A percentile compares a stretch with the other conserved stretches of the same genome.
These are phyloP conservation scores for Melanchra persicariae DNA, from an alignment of 2,888 invertebrate species.

Conservation along the genomic window DNA sequence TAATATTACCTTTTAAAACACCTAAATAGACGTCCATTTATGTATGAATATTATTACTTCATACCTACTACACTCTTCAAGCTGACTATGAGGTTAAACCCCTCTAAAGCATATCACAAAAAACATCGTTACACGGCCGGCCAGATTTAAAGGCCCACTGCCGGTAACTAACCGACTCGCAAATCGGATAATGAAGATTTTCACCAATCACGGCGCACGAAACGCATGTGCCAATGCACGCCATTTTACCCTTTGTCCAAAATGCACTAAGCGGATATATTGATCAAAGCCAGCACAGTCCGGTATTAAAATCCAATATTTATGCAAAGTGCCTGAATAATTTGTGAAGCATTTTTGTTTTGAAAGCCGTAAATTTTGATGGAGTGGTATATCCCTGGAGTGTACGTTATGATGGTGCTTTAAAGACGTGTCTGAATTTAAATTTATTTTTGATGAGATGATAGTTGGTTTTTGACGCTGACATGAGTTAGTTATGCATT, in stretches of 20 bases:
- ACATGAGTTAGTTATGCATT: background rate
- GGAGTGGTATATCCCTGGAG: conserved; percentile 18
- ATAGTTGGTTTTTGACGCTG: conserved; percentile 14
- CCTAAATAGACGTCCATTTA: too few species aligned
- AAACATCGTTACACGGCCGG: background rate
- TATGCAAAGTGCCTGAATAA: conserved; percentile 63
- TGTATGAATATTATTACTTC: too few species aligned
- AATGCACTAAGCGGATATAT: conserved; percentile 70
- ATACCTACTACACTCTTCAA: too few species aligned
- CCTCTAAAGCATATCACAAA: background rate
- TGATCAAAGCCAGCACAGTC: conserved; percentile 61
- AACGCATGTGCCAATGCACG: conserved; percentile 65
- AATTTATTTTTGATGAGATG: conserved; percentile 1
- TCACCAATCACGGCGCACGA: conserved; percentile 60
- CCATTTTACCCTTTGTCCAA: conserved; percentile 66
- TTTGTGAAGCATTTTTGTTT: conserved; percentile 56
- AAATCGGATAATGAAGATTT: conserved; percentile 64
- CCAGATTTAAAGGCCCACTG: conserved; percentile 22
- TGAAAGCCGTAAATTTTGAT: conserved; percentile 42
- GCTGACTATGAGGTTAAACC: background rate
- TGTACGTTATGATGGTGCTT: conserved; percentile 36
- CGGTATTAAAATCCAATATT: conserved; percentile 64
- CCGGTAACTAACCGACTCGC: conserved; percentile 50
- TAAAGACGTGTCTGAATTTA: conserved; percentile 37
- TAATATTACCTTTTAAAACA: too few species aligned